Evolutionary conservation across 2,888 invertebrate species (phyloP), one percentile per base, ranked within the genome.

Genomic region (Ophion obscuratus): DNA sequence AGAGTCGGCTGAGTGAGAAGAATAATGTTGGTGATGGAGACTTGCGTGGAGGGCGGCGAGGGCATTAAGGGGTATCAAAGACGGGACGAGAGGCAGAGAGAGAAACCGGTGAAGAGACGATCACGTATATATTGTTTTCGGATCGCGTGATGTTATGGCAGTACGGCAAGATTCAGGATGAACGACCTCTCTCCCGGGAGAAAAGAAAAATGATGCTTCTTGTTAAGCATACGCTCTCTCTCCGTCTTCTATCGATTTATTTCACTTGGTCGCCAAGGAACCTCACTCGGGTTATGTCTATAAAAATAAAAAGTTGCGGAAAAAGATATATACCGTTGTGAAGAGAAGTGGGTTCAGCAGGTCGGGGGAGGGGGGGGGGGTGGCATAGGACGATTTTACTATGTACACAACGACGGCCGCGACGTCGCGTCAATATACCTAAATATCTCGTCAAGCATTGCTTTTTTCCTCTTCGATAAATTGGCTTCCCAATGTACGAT

Each of bases 211-310:
- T 83, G 73, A 81, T 83, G 81, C 74, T 81, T 82, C 40, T 71
- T 73, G 66, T 75, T 80, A 67, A 64, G 79, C 78, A 27, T 27
- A 44, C 57, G 20, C 75, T 67, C 62, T 67, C 61, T 70, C 61
- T 27, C 27, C 44, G 36, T 47, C 66, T 67, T 44, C 24, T 91
- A 92, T 92, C 89, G 93, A 92, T 91, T 92, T 91, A 92, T 92
- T 92, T 90, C 88, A 89, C 88, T 87, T 88, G 90, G 93, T 93
- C 88, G 92, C 90, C 92, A 92, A 90, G 92, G 90, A 91, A 92
- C 91, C 92, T 91, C 92, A 92, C 92, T 93, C 92, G 92, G 90
- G 1, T 81, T 67, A 74, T 81, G 74, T 68, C 92, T 92, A 92
- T 91, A 70, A 57, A 82, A 75, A 74, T 44, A 78, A 78, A 73